These are phyloP conservation scores for Phylloscopus trochilus DNA, from an alignment of 2,113 vertebrate genomes.

Conservation along the genomic window DNA sequence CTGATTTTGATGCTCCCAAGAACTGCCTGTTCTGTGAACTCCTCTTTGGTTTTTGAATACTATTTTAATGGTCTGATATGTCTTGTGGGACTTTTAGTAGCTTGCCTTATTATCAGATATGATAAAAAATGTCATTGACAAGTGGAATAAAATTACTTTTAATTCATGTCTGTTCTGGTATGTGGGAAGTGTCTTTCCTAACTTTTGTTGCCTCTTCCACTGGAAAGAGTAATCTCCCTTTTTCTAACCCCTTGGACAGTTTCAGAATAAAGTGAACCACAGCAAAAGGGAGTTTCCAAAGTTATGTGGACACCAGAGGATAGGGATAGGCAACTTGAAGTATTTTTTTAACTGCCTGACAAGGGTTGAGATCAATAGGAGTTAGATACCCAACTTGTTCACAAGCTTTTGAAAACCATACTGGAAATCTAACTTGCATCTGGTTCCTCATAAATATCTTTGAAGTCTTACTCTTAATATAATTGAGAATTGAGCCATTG, in stretches of 20 bases:
- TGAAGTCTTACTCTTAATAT: constrained; percentile 6
- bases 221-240: neutral
- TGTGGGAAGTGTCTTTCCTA: constrained; percentile 13
- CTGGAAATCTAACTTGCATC: constrained; percentile 22
- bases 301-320: neutral
- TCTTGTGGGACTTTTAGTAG: constrained; percentile 59
- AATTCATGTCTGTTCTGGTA: constrained; percentile 17
- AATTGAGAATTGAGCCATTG: constrained; percentile 32
- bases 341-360: neutral
- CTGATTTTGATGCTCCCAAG: constrained; percentile 35
- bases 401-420: constrained; percentile 40
- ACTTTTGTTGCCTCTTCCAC: neutral
- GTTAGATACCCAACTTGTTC: neutral
- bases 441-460: constrained; percentile 39
- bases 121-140: constrained; percentile 48
- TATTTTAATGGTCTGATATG: constrained; percentile 28
- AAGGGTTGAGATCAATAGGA: neutral
- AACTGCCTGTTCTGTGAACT: constrained; percentile 26
- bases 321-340: neutral
- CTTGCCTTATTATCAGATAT: constrained; percentile 41
- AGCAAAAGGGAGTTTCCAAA: neutral
- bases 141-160: constrained; percentile 64
- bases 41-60: constrained; percentile 26
- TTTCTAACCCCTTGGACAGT: neutral
- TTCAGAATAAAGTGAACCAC: neutral